Percentiles rank a stretch among this genome's conserved stretches.
Conservation (phyloP, 2,888 invertebrate species). For the Leptura quadrifasciata region DNA sequence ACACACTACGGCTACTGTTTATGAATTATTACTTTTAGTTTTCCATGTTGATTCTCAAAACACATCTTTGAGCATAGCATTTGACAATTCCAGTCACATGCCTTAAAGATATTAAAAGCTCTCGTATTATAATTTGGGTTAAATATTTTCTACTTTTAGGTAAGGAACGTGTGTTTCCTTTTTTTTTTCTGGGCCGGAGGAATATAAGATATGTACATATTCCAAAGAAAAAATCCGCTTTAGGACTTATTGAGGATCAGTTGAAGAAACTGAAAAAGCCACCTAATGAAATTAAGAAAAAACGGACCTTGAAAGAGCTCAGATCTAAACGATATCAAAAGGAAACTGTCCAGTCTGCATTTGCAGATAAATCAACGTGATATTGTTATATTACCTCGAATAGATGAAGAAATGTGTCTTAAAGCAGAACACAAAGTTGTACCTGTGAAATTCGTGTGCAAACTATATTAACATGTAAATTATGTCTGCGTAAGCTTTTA, state of each 20-base stretch:
- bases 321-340: slow-evolving; percentile 76
- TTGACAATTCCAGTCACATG: too few relatives aligned
- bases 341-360: slow-evolving; percentile 68
- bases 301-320: slow-evolving; percentile 74
- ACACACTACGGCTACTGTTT: too few relatives aligned
- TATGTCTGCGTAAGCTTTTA: too few relatives aligned
- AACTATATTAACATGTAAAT: too few relatives aligned
- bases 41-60: too few relatives aligned
- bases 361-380: background rate
- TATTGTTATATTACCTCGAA: background rate
- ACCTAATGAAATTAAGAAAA: slow-evolving; percentile 33
- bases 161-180: slow-evolving; percentile 76
- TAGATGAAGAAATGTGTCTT: background rate
- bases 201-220: slow-evolving; percentile 83
- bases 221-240: slow-evolving; percentile 73
- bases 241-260: slow-evolving; percentile 61
- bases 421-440: too few relatives aligned
- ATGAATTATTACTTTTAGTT: too few relatives aligned
- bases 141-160: slow-evolving; percentile 72
- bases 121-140: too few relatives aligned
- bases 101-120: too few relatives aligned
- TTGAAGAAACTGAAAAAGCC: slow-evolving; percentile 45
- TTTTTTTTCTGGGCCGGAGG: slow-evolving; percentile 79
- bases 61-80: too few relatives aligned
- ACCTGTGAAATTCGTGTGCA: too few relatives aligned